Conservation (phyloP, 2,888 invertebrate species). For the Aspidiotus rigidus region DNA sequence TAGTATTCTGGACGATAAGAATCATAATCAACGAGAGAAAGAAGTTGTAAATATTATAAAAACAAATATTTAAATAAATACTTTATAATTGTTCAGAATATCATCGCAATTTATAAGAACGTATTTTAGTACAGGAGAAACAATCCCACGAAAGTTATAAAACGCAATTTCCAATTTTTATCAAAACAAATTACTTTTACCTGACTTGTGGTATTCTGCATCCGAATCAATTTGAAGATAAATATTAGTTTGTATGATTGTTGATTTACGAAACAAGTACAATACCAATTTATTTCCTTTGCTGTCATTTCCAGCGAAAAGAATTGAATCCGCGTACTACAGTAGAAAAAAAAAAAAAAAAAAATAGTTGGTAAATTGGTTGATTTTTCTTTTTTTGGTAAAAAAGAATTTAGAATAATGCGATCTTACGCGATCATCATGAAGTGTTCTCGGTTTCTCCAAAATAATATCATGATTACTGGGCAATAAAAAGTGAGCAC, state of each 20-base stretch:
- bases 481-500: not conserved
- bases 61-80: too few relatives aligned
- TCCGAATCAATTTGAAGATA: constrained; percentile 3
- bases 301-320: constrained; percentile 13
- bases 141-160: too few relatives aligned
- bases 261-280: constrained; percentile 7
- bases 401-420: not conserved
- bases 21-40: too few relatives aligned
- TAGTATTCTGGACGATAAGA: too few relatives aligned
- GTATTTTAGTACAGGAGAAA: too few relatives aligned
- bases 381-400: not conserved
- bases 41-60: too few relatives aligned
- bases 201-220: not conserved
- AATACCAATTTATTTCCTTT: constrained; percentile 8
- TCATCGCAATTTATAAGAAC: too few relatives aligned
- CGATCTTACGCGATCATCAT: constrained; percentile 11
- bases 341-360: not conserved
- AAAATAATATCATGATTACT: not conserved
- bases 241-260: constrained; percentile 11
- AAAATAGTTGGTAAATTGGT: not conserved
- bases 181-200: not conserved
- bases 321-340: constrained; percentile 14
- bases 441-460: constrained; percentile 3
- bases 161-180: too few relatives aligned
- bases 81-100: too few relatives aligned